phyloP scores from a whole-genome alignment of 1,140 invertebrate species.

The Lanistes nyassanus region DNA sequence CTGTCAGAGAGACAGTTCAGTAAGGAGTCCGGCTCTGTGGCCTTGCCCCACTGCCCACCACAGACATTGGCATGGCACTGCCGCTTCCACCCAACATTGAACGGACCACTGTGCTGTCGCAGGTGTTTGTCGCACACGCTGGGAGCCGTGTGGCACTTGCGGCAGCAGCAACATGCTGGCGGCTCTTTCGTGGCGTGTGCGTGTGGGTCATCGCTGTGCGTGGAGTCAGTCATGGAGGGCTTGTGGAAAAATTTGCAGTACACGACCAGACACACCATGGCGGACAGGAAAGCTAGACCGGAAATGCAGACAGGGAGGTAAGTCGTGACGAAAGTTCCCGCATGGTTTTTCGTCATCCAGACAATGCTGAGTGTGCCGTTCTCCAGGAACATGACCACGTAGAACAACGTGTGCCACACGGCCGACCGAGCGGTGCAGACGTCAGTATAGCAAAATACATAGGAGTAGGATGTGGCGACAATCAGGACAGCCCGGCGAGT shows the following conservation, averaged over 20 bases:
- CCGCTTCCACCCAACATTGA: slow-evolving; percentile 46
- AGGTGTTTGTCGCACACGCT: background rate
- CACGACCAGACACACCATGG: slow-evolving; percentile 85
- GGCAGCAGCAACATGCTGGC: too few relatives aligned
- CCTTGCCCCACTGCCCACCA: too few relatives aligned
- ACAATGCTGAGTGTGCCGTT: slow-evolving; percentile 74
- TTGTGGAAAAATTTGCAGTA: slow-evolving; percentile 84
- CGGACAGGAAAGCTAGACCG: slow-evolving; percentile 77
- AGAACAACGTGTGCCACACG: slow-evolving; percentile 87
- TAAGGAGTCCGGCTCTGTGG: too few relatives aligned
- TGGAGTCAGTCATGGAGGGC: background rate
- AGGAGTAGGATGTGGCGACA: slow-evolving; percentile 84
- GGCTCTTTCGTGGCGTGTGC: background rate
- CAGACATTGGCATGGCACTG: slow-evolving; percentile 40
- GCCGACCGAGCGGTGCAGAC: slow-evolving; percentile 82
- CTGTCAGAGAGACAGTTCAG: too few relatives aligned
- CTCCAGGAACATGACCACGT: slow-evolving; percentile 91
- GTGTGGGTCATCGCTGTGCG: background rate
- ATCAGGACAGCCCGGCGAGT: slow-evolving; percentile 69
- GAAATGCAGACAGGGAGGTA: slow-evolving; percentile 70
- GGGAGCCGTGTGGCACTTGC: background rate
- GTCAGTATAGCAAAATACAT: slow-evolving; percentile 92
- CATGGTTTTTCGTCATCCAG: slow-evolving; percentile 66
- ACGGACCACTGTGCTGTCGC: slow-evolving; percentile 44
- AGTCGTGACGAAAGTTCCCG: slow-evolving; percentile 13